Conservation (phyloP, 2,888 invertebrate species). For the Proisotoma minuta region DNA sequence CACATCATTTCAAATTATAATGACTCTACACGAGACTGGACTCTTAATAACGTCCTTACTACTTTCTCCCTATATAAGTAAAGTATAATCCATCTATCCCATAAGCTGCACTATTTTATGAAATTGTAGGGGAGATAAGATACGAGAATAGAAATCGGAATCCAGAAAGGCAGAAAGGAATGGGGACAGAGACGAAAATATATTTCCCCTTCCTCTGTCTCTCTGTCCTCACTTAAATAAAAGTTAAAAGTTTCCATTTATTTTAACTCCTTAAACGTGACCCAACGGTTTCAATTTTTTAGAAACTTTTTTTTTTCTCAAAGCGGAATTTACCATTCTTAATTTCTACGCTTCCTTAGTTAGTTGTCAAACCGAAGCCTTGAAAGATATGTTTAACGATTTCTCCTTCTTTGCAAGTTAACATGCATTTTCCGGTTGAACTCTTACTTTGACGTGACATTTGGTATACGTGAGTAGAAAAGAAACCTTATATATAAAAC, state of each 20-base stretch:
- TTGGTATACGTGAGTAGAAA: too few relatives aligned
- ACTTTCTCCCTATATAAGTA: background rate
- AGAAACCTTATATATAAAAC: too few relatives aligned
- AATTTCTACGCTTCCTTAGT: too few relatives aligned
- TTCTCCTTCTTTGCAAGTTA: too few relatives aligned
- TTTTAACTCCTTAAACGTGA: background rate
- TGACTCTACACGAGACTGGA: slow-evolving; percentile 7
- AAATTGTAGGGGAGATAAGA: background rate
- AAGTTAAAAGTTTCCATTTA: background rate
- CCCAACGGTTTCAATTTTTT: background rate
- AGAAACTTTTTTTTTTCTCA: background rate
- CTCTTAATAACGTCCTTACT: slow-evolving; percentile 1
- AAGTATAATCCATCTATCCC: background rate
- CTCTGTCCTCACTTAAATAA: background rate
- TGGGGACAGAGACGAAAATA: background rate
- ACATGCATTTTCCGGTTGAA: too few relatives aligned
- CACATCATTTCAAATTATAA: slow-evolving; percentile 19
- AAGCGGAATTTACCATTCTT: too few relatives aligned
- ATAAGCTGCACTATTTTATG: too few relatives aligned
- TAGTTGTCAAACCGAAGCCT: too few relatives aligned
- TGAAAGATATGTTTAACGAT: too few relatives aligned
- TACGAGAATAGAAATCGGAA: too few relatives aligned
- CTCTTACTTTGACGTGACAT: too few relatives aligned
- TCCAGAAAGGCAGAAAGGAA: too few relatives aligned
- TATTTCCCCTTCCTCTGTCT: background rate